phyloP scores from a whole-genome alignment of 2,888 invertebrate genomes.

The Diachrysia chrysitis region DNA sequence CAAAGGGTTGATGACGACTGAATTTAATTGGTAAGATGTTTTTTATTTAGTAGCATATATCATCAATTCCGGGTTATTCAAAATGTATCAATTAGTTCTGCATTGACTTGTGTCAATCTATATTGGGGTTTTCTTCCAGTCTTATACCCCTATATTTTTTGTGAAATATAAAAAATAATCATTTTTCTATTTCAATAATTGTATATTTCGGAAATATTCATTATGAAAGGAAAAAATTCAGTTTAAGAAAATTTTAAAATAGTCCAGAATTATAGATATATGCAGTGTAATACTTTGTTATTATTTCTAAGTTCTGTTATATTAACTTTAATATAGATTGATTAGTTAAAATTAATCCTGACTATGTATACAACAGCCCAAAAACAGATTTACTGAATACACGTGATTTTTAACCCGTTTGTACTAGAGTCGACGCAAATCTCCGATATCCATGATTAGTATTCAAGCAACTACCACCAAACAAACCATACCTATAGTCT shows the following conservation, averaged over 20 bases:
- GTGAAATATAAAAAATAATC: too few species aligned
- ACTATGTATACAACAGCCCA: neutral
- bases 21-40: conserved; percentile 37
- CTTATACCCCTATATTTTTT: too few species aligned
- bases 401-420: too few species aligned
- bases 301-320: conserved; percentile 45
- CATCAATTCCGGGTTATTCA: conserved; percentile 15
- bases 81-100: neutral
- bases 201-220: too few species aligned
- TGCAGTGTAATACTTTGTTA: conserved; percentile 33
- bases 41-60: conserved; percentile 13
- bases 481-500: too few species aligned
- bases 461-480: too few species aligned
- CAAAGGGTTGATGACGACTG: conserved; percentile 81
- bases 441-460: too few species aligned
- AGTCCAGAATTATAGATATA: conserved; percentile 19
- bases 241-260: neutral
- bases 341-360: neutral
- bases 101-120: neutral
- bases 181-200: too few species aligned
- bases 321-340: conserved; percentile 9
- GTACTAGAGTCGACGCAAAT: too few species aligned
- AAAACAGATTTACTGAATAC: too few species aligned
- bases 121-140: too few species aligned
- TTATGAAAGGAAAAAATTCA: too few species aligned